Conservation (phyloP, 2,113 vertebrate species). For the Struthio camelus region DNA sequence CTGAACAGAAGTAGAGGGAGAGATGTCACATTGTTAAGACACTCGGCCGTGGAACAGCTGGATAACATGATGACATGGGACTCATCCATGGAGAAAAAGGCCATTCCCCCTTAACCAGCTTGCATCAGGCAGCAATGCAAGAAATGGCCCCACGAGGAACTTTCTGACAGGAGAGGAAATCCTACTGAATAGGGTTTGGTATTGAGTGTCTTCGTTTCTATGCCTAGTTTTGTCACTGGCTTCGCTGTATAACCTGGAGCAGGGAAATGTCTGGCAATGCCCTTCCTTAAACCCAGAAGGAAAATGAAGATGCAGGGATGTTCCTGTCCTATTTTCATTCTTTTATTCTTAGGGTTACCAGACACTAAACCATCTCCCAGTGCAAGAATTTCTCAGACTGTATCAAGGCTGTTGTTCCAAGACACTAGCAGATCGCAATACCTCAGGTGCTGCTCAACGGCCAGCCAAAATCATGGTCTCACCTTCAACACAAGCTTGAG, state of each 20-base stretch:
- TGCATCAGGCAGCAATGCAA: background rate
- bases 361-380: background rate
- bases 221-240: background rate
- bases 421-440: background rate
- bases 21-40: background rate
- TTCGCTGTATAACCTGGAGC: fast-evolving
- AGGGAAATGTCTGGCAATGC: background rate
- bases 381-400: too few relatives aligned
- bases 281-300: background rate
- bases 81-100: background rate
- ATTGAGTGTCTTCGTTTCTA: background rate
- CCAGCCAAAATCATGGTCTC: background rate
- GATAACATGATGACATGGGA: background rate
- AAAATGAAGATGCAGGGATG: background rate
- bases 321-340: background rate
- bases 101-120: background rate
- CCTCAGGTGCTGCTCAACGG: fast-evolving
- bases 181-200: background rate
- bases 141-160: background rate
- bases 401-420: background rate
- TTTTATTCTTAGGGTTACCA: fast-evolving
- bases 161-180: background rate
- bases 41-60: background rate
- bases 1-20: background rate
- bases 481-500: background rate